phyloP scores from a whole-genome alignment of 2,888 invertebrate species.

The Drepanosiphum platanoidis region DNA sequence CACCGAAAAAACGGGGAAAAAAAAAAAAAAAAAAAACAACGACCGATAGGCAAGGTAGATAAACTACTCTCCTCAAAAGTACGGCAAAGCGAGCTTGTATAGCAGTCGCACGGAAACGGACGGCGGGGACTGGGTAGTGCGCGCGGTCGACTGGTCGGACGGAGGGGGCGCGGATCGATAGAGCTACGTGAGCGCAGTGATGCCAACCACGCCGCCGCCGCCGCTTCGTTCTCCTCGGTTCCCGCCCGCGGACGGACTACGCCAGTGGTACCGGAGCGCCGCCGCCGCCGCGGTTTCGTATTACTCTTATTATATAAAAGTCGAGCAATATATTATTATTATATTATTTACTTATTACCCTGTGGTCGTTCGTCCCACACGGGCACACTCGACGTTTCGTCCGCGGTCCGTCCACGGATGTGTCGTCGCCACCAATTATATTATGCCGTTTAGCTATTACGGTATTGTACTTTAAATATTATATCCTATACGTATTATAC shows the following conservation, averaged over 20 bases:
- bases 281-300: too few relatives aligned
- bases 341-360: too few relatives aligned
- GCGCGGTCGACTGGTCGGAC: neutral
- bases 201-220: neutral
- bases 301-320: too few relatives aligned
- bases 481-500: too few relatives aligned
- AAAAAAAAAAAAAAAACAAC: neutral
- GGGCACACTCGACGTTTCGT: too few relatives aligned
- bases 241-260: neutral
- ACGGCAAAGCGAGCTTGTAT: slow-evolving; percentile 12
- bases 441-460: too few relatives aligned
- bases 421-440: too few relatives aligned
- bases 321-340: too few relatives aligned
- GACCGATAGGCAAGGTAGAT: slow-evolving; percentile 25
- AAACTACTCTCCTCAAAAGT: slow-evolving; percentile 38
- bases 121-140: slow-evolving; percentile 1
- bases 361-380: too few relatives aligned
- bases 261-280: too few relatives aligned
- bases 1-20: neutral
- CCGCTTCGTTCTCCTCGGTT: neutral
- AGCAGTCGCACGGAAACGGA: neutral
- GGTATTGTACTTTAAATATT: too few relatives aligned
- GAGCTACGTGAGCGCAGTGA: slow-evolving; percentile 43
- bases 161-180: slow-evolving; percentile 32
- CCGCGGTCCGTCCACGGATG: too few relatives aligned